These are phyloP conservation scores for Lordiphosa andalusiaca DNA, from an alignment of 2,888 invertebrate genomes.

Conservation along the genomic window DNA sequence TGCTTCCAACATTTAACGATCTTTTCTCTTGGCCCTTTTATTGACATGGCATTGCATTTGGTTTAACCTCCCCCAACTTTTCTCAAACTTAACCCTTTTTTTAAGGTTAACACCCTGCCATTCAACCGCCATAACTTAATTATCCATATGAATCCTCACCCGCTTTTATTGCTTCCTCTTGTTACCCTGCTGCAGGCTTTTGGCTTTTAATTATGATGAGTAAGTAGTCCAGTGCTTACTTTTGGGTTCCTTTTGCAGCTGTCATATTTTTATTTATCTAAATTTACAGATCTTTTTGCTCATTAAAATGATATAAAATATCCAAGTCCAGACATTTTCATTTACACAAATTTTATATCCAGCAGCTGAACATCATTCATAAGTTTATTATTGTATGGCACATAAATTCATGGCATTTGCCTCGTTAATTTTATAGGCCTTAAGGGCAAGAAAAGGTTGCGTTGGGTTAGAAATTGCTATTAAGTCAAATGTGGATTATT, in stretches of 20 bases:
- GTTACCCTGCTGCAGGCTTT: slow-evolving; percentile 22
- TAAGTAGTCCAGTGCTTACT: slow-evolving; percentile 25
- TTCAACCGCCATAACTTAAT: slow-evolving; percentile 63
- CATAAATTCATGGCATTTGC: slow-evolving; percentile 38
- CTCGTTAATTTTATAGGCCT: slow-evolving; percentile 39
- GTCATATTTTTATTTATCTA: slow-evolving; percentile 72
- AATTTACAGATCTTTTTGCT: slow-evolving; percentile 58
- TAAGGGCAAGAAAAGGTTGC: slow-evolving; percentile 1
- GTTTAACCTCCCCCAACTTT: background rate
- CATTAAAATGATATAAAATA: slow-evolving; percentile 62
- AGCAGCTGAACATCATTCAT: slow-evolving; percentile 54
- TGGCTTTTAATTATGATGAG: slow-evolving; percentile 65
- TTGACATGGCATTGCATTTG: slow-evolving; percentile 22
- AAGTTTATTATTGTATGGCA: slow-evolving; percentile 61
- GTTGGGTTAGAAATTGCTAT: slow-evolving; percentile 10
- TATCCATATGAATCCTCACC: slow-evolving; percentile 68
- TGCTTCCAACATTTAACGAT: slow-evolving; percentile 50
- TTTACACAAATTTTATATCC: slow-evolving; percentile 55
- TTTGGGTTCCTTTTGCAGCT: slow-evolving; percentile 46
- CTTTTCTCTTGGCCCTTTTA: slow-evolving; percentile 40
- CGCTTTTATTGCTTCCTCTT: slow-evolving; percentile 52
- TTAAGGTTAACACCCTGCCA: slow-evolving; percentile 32
- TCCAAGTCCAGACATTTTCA: slow-evolving; percentile 34
- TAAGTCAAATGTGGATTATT: background rate
- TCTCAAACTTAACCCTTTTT: slow-evolving; percentile 26